Evolutionary conservation across 2,888 invertebrate species (phyloP).

Genomic region (Operophtera brumata): DNA sequence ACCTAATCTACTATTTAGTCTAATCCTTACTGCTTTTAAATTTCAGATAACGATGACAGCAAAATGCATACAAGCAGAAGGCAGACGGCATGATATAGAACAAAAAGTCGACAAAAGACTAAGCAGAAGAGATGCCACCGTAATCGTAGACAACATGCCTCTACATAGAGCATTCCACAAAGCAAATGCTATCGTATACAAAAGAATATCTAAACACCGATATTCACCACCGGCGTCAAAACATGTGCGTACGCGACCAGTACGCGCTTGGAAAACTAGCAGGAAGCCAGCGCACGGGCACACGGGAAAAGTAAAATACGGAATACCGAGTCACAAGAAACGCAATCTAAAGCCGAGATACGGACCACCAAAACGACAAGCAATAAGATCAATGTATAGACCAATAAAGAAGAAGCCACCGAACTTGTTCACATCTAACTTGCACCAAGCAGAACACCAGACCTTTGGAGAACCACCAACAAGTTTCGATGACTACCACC

Average conservation of each 20-base stretch:
- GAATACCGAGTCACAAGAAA: constrained; percentile 41
- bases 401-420: constrained; percentile 36
- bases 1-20: too few relatives aligned
- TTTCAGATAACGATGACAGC: constrained; percentile 65
- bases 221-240: constrained; percentile 44
- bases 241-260: constrained; percentile 48
- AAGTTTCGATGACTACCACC: constrained; percentile 9
- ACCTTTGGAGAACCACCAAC: constrained; percentile 66
- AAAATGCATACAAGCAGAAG: constrained; percentile 43
- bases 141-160: constrained; percentile 54
- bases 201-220: constrained; percentile 44
- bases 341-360: constrained; percentile 44
- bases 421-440: constrained; percentile 20
- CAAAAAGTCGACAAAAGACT: constrained; percentile 34
- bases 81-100: constrained; percentile 35
- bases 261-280: constrained; percentile 42
- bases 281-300: constrained; percentile 53
- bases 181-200: constrained; percentile 54
- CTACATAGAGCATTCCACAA: constrained; percentile 46
- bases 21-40: neutral
- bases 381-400: constrained; percentile 41
- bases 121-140: constrained; percentile 53
- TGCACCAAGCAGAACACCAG: constrained; percentile 40
- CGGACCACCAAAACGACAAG: constrained; percentile 36
- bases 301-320: constrained; percentile 44